Evolutionary conservation across 2,113 vertebrate species (phyloP).

Genomic region (Haliaeetus leucogaster): DNA sequence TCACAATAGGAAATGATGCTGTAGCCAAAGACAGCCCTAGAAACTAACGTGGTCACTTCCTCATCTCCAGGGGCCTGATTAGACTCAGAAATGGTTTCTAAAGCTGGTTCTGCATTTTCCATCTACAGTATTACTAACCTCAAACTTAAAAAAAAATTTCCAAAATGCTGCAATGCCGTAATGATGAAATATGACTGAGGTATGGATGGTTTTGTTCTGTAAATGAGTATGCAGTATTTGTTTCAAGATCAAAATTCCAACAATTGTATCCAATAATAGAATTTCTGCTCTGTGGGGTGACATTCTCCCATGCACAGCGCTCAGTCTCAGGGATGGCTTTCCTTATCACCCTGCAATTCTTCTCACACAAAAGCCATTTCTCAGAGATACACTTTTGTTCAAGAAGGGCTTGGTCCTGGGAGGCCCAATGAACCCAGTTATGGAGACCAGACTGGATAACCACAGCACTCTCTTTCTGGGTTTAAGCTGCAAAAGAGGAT

Average conservation of each 20-base stretch:
- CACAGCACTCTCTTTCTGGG: not conserved
- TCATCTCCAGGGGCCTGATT: not conserved
- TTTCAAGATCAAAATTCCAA: not conserved
- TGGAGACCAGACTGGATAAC: not conserved
- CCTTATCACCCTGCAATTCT: not conserved
- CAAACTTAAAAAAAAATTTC: not conserved
- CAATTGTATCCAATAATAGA: not conserved
- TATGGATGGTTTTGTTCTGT: not conserved
- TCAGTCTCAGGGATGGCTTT: not conserved
- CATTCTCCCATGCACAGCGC: not conserved
- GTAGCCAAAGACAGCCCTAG: not conserved
- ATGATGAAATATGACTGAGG: not conserved
- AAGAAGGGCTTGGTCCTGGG: not conserved
- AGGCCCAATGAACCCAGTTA: not conserved
- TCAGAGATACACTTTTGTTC: not conserved
- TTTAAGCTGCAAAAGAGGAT: not conserved
- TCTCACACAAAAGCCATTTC: not conserved
- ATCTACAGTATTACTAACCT: not conserved
- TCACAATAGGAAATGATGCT: not conserved
- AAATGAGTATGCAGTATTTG: not conserved
- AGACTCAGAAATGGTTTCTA: slow-evolving; percentile 27
- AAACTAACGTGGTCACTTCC: not conserved
- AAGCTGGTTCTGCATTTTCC: slow-evolving; percentile 27
- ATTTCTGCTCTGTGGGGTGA: not conserved
- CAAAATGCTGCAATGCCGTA: not conserved